Conservation (phyloP, 2,797 vertebrate species). For the Aselliscus stoliczkanus region DNA sequence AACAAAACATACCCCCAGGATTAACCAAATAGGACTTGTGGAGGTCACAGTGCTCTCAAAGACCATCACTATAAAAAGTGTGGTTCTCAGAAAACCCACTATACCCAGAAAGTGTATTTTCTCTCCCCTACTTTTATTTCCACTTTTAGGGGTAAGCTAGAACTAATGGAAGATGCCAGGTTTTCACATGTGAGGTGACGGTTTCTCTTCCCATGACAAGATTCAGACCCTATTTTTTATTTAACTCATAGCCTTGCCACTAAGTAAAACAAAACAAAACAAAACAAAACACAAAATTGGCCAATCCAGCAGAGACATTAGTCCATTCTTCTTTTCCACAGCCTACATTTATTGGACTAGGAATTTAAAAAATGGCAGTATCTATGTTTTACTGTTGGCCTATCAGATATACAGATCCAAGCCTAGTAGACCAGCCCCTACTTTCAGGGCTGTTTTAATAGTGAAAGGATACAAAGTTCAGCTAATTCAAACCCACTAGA, state of each 20-base stretch:
- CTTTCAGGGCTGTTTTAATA: conserved; percentile 1
- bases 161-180: neutral
- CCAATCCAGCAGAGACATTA: neutral
- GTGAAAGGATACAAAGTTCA: neutral
- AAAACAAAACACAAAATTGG: neutral
- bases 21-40: neutral
- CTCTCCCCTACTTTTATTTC: neutral
- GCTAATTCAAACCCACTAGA: neutral
- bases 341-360: neutral
- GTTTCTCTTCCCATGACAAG: neutral
- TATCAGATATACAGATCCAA: neutral
- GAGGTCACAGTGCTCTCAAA: neutral
- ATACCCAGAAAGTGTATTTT: neutral
- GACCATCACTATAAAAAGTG: neutral
- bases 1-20: neutral
- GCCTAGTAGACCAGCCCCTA: neutral
- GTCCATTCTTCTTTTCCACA: neutral
- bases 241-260: neutral
- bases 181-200: neutral
- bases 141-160: neutral
- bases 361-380: neutral
- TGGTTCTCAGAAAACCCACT: neutral
- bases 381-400: neutral
- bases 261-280: neutral
- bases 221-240: neutral